Evolutionary conservation across 2,888 invertebrate species (phyloP).

Genomic region (Agrotis segetum): DNA sequence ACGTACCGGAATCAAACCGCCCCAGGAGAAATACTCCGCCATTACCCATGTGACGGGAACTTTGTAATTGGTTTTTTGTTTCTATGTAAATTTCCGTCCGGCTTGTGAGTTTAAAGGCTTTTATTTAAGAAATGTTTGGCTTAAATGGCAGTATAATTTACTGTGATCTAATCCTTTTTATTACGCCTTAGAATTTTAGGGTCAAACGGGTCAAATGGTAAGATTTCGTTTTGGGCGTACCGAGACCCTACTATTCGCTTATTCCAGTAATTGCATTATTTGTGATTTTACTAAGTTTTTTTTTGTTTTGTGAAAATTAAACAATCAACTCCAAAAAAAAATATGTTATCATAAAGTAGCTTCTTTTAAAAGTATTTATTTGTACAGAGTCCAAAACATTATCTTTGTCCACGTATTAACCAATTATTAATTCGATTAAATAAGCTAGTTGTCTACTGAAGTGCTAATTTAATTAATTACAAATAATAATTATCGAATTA

Average conservation of each 20-base stretch:
- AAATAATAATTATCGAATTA: constrained; percentile 51
- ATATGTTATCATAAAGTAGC: no score
- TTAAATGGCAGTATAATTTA: constrained; percentile 9
- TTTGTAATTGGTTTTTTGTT: constrained; percentile 76
- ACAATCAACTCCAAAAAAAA: no score
- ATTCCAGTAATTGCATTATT: not conserved
- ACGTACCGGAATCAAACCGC: constrained; percentile 66
- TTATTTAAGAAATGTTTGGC: constrained; percentile 56
- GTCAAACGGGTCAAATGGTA: not conserved
- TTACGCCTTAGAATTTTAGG: not conserved
- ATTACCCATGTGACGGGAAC: constrained; percentile 73
- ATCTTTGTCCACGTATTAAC: not conserved
- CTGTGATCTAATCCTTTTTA: constrained; percentile 4
- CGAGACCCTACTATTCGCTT: not conserved
- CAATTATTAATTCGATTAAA: constrained; percentile 28
- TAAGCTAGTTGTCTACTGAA: constrained; percentile 29
- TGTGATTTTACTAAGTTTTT: not conserved
- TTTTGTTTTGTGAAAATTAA: no score
- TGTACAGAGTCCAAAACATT: not conserved
- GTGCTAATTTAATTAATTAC: constrained; percentile 30
- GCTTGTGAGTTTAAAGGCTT: constrained; percentile 64
- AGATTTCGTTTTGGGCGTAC: not conserved
- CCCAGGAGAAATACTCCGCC: constrained; percentile 71
- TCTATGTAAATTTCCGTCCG: constrained; percentile 67
- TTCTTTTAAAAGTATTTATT: no score